Evolutionary conservation across 2,113 vertebrate genomes (phyloP), one percentile per base, ranked within the genome.

Genomic region (Mustela nigripes): DNA sequence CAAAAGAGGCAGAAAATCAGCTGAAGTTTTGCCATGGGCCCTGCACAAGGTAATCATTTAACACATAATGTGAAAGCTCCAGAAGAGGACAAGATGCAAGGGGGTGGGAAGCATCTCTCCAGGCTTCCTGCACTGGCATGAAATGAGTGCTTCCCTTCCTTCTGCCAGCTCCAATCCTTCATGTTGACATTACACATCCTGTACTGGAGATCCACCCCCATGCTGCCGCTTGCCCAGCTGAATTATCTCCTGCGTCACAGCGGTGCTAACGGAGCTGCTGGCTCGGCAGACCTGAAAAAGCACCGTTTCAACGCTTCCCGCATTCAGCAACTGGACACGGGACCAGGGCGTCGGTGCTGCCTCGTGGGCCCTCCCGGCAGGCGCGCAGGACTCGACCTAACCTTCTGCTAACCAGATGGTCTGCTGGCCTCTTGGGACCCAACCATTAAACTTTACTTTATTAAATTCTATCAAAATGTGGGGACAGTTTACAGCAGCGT

Each of bases 201-300:
- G 99, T 99, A 98, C 98, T 99, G 99, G 98, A 98, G 98, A 99
- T 99, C 99, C 99, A 99, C 99, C 99, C 99, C 99, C 99, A 99
- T 98, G 99, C 99, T 99, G 98, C 99, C 98, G 99, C 98, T 98
- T 99, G 99, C 99, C 99, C 99, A 99, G 99, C 99, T 99, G 99
- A 99, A 99, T 99, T 99, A 99, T 99, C 99, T 99, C 99, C 99
- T 99, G 99, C 99, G 99, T 99, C 99, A 99, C 99, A 99, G 99
- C 98, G 98, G 99, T 99, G 99, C 99, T 99, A 99, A 98, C 99
- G 99, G 99, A 99, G 99, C 98, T 98, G 99, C 99, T 99, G 98
- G 98, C 98, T 99, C 98, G 98, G 99, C 99, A 99, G 98, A 98
- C 99, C 98, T 94, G 85, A 99, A 98, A 99, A 98, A 99, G 99